Evolutionary conservation across 2,797 vertebrate genomes (phyloP).

Genomic region (Antrozous pallidus): DNA sequence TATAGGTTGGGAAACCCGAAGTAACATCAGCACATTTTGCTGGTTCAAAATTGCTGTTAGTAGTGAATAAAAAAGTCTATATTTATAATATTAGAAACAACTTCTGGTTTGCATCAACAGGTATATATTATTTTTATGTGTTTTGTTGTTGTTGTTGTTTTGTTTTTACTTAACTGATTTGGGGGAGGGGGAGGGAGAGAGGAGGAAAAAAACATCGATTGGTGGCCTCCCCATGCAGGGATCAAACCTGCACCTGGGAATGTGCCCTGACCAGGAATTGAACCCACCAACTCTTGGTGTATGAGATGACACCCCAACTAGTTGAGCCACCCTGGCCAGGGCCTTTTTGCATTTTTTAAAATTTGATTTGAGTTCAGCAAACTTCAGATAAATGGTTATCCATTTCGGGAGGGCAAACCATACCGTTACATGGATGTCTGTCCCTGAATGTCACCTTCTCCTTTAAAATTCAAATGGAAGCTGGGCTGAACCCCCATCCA

Average conservation of each 20-base stretch:
- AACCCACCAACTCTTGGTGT: background rate
- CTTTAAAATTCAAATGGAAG: background rate
- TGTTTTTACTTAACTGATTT: background rate
- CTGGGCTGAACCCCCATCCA: background rate
- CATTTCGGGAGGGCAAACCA: background rate
- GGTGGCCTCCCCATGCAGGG: background rate
- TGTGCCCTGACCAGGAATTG: background rate
- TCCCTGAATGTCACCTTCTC: background rate
- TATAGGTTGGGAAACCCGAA: background rate
- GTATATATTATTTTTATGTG: background rate
- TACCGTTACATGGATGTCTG: background rate
- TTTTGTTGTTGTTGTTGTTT: no score
- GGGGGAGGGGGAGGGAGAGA: background rate
- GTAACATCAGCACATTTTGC: constrained; percentile 43
- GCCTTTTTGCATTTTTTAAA: background rate
- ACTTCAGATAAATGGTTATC: background rate
- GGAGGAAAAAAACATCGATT: background rate
- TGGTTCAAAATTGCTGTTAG: background rate
- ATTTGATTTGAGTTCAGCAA: background rate
- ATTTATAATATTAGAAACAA: background rate
- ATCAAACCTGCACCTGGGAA: background rate
- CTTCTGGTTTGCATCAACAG: background rate
- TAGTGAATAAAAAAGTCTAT: constrained; percentile 41
- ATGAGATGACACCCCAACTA: background rate
- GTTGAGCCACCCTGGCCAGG: background rate